phyloP scores from a whole-genome alignment of 1,140 invertebrate genomes.

The Euglossa dilemma region DNA sequence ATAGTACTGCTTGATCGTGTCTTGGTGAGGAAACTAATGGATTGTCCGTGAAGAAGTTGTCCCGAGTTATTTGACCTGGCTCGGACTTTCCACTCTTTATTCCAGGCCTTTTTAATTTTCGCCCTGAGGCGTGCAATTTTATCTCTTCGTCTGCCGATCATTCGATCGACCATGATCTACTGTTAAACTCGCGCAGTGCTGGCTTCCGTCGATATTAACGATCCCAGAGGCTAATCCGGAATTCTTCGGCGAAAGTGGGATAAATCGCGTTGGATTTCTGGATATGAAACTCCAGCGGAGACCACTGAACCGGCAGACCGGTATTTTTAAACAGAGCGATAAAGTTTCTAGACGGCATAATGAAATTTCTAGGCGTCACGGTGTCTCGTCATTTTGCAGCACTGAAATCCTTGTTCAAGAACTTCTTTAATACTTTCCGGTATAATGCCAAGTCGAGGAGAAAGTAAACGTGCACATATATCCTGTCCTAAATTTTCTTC shows the following conservation, averaged over 20 bases:
- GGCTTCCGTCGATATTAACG: constrained; percentile 33
- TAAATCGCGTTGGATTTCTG: constrained; percentile 8
- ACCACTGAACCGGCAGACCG: neutral
- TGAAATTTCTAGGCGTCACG: constrained; percentile 25
- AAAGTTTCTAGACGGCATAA: constrained; percentile 16
- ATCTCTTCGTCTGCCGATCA: too few relatives aligned
- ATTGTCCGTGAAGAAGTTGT: too few relatives aligned
- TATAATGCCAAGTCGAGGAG: neutral
- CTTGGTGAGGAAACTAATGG: too few relatives aligned
- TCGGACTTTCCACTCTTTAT: too few relatives aligned
- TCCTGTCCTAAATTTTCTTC: neutral
- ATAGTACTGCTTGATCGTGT: too few relatives aligned
- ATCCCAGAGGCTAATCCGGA: constrained; percentile 15
- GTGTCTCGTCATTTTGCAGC: neutral
- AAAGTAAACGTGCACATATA: neutral
- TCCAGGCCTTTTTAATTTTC: too few relatives aligned
- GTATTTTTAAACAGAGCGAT: neutral
- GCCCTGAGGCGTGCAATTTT: too few relatives aligned
- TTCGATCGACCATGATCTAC: too few relatives aligned
- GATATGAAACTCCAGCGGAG: neutral
- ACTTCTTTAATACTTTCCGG: constrained; percentile 12
- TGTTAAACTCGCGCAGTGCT: constrained; percentile 12
- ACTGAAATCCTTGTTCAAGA: neutral
- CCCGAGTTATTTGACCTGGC: too few relatives aligned
- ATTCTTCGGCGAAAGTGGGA: constrained; percentile 8